Evolutionary conservation across 2,797 vertebrate genomes (phyloP), one percentile per base, ranked within the genome.

Genomic region (Forpus xanthops): DNA sequence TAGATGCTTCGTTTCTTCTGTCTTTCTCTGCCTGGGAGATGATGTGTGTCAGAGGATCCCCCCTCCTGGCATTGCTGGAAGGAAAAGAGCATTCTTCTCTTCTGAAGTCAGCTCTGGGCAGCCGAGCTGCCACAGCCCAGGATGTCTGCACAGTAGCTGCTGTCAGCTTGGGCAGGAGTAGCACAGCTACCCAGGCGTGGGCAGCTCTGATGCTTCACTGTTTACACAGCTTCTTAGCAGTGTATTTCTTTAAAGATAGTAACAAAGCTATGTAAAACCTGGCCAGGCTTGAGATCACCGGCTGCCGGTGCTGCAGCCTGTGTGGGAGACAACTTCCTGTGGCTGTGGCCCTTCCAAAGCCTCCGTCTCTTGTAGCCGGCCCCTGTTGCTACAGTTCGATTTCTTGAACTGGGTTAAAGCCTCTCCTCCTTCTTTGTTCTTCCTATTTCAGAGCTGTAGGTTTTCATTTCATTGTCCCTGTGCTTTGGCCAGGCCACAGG

Each of bases 21-120:
- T 41, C 71, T 41, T 67, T 2, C 13, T 76, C 73, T 76, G 74
- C 1, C 53, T 20, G 44, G 45, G 50, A 52, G 65, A 27, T 91
- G 92, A 87, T 3, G 24, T 68, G 72, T 28, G 28, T 87, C 0
- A 1, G 84, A 64, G 89, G 81, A 83, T 92, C 68, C 52, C 71
- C 89, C 41, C 85, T 91, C n/a, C 82, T 74, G 84, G 47, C 87
- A 77, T 12, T 87, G 39, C n/a, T 93, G 91, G 94, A 92, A 87
- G 89, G 58, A 58, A 72, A 41, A 41, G 67, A 93, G 79, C 73
- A 89, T 96, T 96, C 61, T 94, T 93, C n/a, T 91, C 1, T 39
- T 44, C 62, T 95, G 88, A 94, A 52, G 66, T 96, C 95, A 88
- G 31, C 79, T 61, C 61, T 74, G 5, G 0, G 6, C 19, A 23